Percentiles rank a stretch among this genome's conserved stretches.
phyloP scores from a whole-genome alignment of 2,888 invertebrate species.

The Litoditis marina region DNA sequence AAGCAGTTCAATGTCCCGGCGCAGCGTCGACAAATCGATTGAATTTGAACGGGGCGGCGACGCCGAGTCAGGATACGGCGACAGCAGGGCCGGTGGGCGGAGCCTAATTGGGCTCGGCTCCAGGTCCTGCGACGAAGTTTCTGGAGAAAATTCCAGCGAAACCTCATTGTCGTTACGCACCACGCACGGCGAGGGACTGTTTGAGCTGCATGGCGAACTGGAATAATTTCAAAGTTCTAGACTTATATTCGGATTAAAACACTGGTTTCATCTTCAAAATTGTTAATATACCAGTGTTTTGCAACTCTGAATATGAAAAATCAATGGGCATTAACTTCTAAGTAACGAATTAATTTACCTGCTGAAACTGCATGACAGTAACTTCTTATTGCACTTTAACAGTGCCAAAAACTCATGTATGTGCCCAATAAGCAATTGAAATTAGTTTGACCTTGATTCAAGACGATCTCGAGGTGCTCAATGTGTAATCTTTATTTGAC shows the following conservation, averaged over 20 bases:
- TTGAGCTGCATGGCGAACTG: constrained; percentile 41
- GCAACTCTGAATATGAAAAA: too few relatives aligned
- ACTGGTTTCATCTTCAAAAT: too few relatives aligned
- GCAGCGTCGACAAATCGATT: constrained; percentile 56
- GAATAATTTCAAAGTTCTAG: constrained; percentile 1
- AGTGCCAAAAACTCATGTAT: too few relatives aligned
- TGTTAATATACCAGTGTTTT: too few relatives aligned
- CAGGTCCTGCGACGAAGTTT: constrained; percentile 26
- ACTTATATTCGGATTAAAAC: not conserved
- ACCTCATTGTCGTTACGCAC: constrained; percentile 36
- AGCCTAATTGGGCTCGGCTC: constrained; percentile 29
- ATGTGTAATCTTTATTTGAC: too few relatives aligned
- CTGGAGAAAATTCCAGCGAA: constrained; percentile 27
- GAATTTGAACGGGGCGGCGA: constrained; percentile 59
- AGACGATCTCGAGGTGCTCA: too few relatives aligned
- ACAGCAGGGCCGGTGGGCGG: constrained; percentile 33
- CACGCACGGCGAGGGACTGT: constrained; percentile 30
- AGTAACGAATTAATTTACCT: too few relatives aligned
- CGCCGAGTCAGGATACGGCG: constrained; percentile 40
- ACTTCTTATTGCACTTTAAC: too few relatives aligned
- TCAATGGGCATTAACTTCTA: too few relatives aligned
- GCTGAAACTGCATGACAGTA: too few relatives aligned
- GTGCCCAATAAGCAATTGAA: too few relatives aligned
- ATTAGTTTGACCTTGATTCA: too few relatives aligned
- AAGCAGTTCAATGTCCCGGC: constrained; percentile 57